Percentiles rank a stretch among this genome's conserved stretches.
These are phyloP conservation scores for Cairina moschata DNA, from an alignment of 2,113 vertebrate species.

Conservation along the genomic window DNA sequence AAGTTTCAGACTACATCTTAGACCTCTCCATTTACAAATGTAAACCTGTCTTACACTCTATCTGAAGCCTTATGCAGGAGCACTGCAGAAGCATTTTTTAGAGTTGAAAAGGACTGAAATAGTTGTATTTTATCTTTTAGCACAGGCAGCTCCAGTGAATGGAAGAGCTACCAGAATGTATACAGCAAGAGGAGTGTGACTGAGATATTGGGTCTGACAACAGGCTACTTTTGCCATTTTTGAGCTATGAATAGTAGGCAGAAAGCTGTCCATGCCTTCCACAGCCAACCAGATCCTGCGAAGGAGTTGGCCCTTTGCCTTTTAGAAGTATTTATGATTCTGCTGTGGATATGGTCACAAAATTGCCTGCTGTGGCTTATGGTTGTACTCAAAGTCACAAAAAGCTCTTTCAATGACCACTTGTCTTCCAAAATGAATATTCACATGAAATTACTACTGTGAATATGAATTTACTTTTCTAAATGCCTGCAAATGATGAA, in stretches of 20 bases:
- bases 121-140: neutral
- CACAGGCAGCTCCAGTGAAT: neutral
- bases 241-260: neutral
- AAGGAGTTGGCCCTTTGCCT: neutral
- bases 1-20: neutral
- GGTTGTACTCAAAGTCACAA: neutral
- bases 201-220: neutral
- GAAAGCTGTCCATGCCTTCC: neutral
- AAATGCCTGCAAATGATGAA: neutral
- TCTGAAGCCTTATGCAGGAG: neutral
- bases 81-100: neutral
- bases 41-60: neutral
- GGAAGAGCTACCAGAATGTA: neutral
- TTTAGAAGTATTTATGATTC: neutral
- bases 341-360: neutral
- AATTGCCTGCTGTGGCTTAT: neutral
- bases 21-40: neutral
- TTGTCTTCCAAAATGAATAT: neutral
- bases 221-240: neutral
- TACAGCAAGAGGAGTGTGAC: neutral
- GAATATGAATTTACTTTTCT: neutral
- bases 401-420: neutral
- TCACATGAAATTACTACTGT: neutral
- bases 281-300: neutral
- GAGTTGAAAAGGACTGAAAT: neutral